Percentiles rank a stretch among this genome's conserved stretches.
phyloP scores from a whole-genome alignment of 2,797 vertebrate genomes.

The Argya squamiceps region DNA sequence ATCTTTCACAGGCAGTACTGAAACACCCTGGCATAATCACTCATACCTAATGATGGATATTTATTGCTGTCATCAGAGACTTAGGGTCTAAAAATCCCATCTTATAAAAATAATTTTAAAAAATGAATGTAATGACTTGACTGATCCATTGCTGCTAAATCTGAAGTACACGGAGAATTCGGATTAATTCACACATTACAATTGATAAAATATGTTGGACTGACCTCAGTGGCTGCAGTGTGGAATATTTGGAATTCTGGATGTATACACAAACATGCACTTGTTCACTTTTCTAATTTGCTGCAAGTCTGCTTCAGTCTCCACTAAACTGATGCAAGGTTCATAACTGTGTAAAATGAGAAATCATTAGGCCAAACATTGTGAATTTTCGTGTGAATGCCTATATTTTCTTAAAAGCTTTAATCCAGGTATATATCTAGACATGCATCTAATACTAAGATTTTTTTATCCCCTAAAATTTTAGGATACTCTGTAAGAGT shows the following conservation, averaged over 20 bases:
- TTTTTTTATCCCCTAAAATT: neutral
- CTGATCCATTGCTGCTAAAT: neutral
- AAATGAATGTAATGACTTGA: neutral
- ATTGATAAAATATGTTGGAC: slow-evolving; percentile 4
- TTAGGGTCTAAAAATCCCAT: slow-evolving; percentile 20
- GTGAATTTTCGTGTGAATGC: neutral
- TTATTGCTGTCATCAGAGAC: slow-evolving; percentile 46
- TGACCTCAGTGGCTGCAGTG: neutral
- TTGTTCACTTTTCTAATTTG: neutral
- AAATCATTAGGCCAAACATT: neutral
- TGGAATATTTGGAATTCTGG: neutral
- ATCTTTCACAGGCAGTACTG: neutral
- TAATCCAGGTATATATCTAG: neutral
- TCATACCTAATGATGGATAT: slow-evolving; percentile 32
- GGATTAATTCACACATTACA: neutral
- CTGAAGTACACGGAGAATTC: neutral
- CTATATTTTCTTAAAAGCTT: neutral
- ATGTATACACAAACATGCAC: neutral
- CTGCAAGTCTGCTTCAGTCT: neutral
- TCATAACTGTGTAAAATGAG: neutral
- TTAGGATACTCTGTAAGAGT: neutral
- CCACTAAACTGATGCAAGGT: neutral
- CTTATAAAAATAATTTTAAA: neutral
- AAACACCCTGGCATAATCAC: neutral
- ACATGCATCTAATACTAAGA: neutral